A percentile compares a stretch with the other conserved stretches of the same genome.
Conservation (phyloP, 2,888 invertebrate genomes). For the Luperina testacea region DNA sequence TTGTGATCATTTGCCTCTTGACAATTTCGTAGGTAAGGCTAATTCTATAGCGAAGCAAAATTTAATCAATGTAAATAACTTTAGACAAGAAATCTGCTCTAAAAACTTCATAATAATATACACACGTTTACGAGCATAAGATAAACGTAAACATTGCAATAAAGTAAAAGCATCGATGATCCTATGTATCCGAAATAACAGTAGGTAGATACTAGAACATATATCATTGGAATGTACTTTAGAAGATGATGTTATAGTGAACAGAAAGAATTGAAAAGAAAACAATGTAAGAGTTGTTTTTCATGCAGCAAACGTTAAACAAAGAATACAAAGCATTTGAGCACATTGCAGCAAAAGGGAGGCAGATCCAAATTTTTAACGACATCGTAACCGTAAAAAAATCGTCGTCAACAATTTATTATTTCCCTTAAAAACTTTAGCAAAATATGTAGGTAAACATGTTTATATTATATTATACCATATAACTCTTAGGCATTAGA, state of each 20-base stretch:
- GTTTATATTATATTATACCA: too few relatives aligned
- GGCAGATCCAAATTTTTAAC: too few relatives aligned
- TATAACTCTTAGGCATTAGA: too few relatives aligned
- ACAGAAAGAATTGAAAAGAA: neutral
- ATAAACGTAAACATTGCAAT: constrained; percentile 33
- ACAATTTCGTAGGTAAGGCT: neutral
- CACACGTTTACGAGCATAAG: constrained; percentile 24
- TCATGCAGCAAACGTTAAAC: constrained; percentile 5
- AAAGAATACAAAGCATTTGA: neutral
- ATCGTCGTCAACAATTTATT: too few relatives aligned
- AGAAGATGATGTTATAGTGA: constrained; percentile 17
- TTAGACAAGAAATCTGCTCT: neutral
- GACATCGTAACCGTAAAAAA: too few relatives aligned
- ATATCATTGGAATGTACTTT: constrained; percentile 8
- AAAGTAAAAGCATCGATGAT: constrained; percentile 37
- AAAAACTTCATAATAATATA: constrained; percentile 9
- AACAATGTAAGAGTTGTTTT: neutral
- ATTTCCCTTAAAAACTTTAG: too few relatives aligned
- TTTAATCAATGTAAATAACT: neutral
- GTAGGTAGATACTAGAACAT: constrained; percentile 16
- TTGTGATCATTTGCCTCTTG: neutral
- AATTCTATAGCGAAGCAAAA: neutral
- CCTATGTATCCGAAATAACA: constrained; percentile 30
- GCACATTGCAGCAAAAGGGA: too few relatives aligned
- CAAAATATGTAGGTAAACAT: too few relatives aligned